Evolutionary conservation across 1,140 invertebrate species (phyloP).

Genomic region (Dryas iulia): DNA sequence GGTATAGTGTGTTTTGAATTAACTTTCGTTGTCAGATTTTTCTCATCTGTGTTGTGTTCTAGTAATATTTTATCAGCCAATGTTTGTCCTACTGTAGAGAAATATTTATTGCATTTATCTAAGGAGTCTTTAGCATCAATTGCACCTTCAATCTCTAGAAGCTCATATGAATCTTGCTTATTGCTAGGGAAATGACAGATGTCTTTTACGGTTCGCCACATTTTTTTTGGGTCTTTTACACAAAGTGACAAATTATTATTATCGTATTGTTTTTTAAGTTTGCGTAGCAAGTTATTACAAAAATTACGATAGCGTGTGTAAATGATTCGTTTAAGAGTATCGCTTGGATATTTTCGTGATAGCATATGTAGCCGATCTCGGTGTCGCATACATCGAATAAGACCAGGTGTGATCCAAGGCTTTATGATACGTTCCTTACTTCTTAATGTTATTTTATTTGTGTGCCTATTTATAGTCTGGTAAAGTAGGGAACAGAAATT

Average conservation of each 20-base stretch:
- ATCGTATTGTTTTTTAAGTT: slow-evolving; percentile 30
- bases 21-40: slow-evolving; percentile 3
- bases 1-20: background rate
- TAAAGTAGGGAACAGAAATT: too few relatives aligned
- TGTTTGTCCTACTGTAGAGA: slow-evolving; percentile 25
- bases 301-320: slow-evolving; percentile 34
- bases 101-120: slow-evolving; percentile 24
- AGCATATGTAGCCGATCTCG: slow-evolving; percentile 20
- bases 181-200: slow-evolving; percentile 26
- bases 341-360: slow-evolving; percentile 12
- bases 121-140: slow-evolving; percentile 4
- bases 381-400: slow-evolving; percentile 31
- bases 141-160: background rate
- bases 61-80: slow-evolving; percentile 26
- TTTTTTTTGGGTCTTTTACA: slow-evolving; percentile 9
- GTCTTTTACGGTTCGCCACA: slow-evolving; percentile 31
- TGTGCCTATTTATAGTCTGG: slow-evolving; percentile 3
- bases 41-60: slow-evolving; percentile 20
- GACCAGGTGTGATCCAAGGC: slow-evolving; percentile 29
- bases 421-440: slow-evolving; percentile 21
- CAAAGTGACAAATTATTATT: background rate
- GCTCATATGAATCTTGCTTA: slow-evolving; percentile 18
- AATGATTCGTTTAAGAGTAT: background rate
- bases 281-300: slow-evolving; percentile 28
- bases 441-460: background rate